phyloP scores from a whole-genome alignment of 2,797 vertebrate genomes.

The Micromesistius poutassou region DNA sequence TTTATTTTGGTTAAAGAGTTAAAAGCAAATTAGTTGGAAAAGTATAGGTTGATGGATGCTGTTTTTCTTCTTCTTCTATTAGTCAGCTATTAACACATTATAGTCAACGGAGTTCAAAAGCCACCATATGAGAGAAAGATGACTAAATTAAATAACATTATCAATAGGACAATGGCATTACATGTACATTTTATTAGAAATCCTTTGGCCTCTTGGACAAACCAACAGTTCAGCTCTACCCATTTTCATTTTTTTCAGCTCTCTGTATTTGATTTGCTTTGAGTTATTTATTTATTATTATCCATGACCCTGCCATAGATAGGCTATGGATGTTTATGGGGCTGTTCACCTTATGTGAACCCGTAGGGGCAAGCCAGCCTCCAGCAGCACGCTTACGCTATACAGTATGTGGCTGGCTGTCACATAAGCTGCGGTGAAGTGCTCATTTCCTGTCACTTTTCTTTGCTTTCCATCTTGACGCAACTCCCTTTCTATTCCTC shows the following conservation, averaged over 20 bases:
- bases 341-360: neutral
- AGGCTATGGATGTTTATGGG: neutral
- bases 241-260: neutral
- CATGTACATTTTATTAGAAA: neutral
- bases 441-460: slow-evolving; percentile 63
- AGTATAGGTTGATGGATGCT: neutral
- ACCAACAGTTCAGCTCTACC: neutral
- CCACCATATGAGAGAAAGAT: neutral
- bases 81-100: neutral
- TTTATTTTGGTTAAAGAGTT: too few relatives aligned
- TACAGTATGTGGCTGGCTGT: slow-evolving; percentile 1
- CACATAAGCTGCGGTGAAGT: slow-evolving; percentile 26
- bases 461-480: neutral
- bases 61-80: neutral
- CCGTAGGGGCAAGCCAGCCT: neutral
- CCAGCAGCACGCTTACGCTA: neutral
- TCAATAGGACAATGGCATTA: neutral
- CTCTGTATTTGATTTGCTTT: neutral
- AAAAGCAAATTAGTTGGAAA: neutral
- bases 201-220: neutral
- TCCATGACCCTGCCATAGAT: neutral
- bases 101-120: neutral
- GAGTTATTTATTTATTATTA: neutral
- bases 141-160: neutral
- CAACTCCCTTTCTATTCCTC: slow-evolving; percentile 36